Conservation (phyloP, 30 jellyfish, hydroid and myxozoan species). For the Aurelia sp. region DNA sequence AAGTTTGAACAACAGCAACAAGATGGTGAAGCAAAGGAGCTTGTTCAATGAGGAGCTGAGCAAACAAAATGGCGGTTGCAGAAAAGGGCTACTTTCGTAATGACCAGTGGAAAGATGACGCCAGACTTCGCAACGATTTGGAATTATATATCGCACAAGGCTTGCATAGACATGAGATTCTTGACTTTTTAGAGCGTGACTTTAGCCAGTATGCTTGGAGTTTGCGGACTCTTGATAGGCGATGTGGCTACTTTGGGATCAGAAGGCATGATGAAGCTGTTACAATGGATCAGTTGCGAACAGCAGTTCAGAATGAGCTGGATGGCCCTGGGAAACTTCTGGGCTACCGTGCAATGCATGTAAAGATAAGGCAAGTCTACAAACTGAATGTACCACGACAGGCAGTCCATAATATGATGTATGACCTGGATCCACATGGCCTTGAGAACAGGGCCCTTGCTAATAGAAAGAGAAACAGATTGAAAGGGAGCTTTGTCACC, state of each 20-base stretch:
- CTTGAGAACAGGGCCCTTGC: slow-evolving; percentile 16
- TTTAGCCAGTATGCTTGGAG: slow-evolving; percentile 57
- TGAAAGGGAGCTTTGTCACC: slow-evolving; percentile 1
- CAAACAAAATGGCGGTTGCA: background rate
- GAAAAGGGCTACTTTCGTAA: background rate
- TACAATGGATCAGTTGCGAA: slow-evolving; percentile 17
- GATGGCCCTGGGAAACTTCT: slow-evolving; percentile 46
- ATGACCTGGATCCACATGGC: slow-evolving; percentile 39
- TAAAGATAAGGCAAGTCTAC: slow-evolving; percentile 35
- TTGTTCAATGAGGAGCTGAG: too few relatives aligned
- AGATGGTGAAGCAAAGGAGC: too few relatives aligned
- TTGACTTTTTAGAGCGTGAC: slow-evolving; percentile 20
- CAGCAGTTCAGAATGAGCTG: slow-evolving; percentile 43
- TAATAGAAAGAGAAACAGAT: slow-evolving; percentile 4
- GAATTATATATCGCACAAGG: background rate
- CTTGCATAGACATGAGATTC: slow-evolving; percentile 26
- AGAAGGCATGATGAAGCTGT: background rate
- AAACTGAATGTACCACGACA: slow-evolving; percentile 48
- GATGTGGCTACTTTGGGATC: slow-evolving; percentile 39
- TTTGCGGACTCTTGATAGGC: slow-evolving; percentile 49
- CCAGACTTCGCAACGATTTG: slow-evolving; percentile 12
- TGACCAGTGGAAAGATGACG: slow-evolving; percentile 34
- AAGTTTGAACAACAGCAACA: too few relatives aligned
- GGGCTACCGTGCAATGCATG: slow-evolving; percentile 53
- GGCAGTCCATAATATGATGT: slow-evolving; percentile 41